Conservation (phyloP, 2,113 vertebrate genomes). For the Jacana jacana region DNA sequence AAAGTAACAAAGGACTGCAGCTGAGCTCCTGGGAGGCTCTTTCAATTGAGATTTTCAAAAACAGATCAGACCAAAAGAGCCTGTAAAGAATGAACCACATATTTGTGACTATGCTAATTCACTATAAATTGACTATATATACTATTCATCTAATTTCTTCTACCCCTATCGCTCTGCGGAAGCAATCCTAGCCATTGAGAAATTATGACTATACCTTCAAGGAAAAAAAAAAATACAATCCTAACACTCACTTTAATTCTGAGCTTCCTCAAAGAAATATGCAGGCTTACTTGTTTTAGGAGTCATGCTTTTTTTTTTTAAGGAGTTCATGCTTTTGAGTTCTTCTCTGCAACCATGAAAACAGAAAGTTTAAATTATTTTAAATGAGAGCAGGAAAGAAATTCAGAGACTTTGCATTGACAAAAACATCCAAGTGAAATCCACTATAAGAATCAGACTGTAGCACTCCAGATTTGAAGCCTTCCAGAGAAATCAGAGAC, state of each 20-base stretch:
- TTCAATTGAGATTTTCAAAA: neutral
- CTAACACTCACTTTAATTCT: neutral
- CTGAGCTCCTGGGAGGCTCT: neutral
- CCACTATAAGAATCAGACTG: neutral
- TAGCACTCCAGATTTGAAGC: neutral
- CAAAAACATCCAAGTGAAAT: neutral
- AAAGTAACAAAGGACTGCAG: conserved; percentile 8
- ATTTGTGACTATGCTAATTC: neutral
- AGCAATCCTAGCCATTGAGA: neutral
- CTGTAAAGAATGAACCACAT: neutral
- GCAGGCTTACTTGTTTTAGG: conserved; percentile 25
- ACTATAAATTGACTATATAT: neutral
- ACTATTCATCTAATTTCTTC: neutral
- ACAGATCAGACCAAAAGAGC: neutral
- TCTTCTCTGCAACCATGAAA: neutral
- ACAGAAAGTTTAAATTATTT: conserved; percentile 23
- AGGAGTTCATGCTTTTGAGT: neutral
- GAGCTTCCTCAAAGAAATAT: conserved; percentile 21
- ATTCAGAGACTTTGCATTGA: neutral
- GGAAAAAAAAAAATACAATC: neutral
- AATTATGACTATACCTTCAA: neutral
- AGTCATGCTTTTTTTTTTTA: no score
- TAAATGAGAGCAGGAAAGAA: neutral
- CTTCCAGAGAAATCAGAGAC: neutral
- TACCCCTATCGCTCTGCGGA: neutral